Percentiles rank a stretch among this genome's conserved stretches.
Evolutionary conservation across 2,113 vertebrate species (phyloP).

Genomic region (Ginglymostoma cirratum): DNA sequence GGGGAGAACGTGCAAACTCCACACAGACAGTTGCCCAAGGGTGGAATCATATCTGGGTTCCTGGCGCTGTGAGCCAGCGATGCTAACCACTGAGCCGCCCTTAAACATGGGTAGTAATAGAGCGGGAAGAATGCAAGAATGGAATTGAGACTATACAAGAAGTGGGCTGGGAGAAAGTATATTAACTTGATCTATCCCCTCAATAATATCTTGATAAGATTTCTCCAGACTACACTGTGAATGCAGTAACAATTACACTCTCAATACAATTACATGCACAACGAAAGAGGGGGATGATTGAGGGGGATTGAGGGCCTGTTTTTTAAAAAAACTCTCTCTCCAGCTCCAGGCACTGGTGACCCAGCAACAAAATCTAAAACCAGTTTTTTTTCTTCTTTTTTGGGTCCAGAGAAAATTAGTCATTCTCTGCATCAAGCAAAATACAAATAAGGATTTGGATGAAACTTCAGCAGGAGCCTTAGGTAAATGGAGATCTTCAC

Average conservation of each 20-base stretch:
- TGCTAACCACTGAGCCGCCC: too few relatives aligned
- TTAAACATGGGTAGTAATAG: too few relatives aligned
- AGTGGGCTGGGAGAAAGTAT: too few relatives aligned
- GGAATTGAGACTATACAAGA: too few relatives aligned
- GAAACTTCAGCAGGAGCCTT: neutral
- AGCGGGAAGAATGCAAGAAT: too few relatives aligned
- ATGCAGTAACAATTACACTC: too few relatives aligned
- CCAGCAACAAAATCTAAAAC: neutral
- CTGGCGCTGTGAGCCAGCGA: too few relatives aligned
- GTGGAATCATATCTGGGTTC: too few relatives aligned
- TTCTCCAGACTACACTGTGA: neutral
- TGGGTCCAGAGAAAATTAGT: neutral
- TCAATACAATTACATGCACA: neutral
- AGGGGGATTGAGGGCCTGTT: neutral
- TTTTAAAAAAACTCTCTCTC: neutral
- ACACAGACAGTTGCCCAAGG: too few relatives aligned
- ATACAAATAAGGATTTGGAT: neutral
- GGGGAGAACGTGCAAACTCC: too few relatives aligned
- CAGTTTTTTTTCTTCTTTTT: neutral
- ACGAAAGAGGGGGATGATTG: neutral
- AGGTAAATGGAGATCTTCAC: constrained; percentile 4
- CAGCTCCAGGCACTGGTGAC: neutral
- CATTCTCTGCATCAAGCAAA: neutral
- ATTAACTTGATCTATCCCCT: neutral
- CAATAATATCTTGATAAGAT: neutral